Base-by-base conservation (phyloP, 2,888 invertebrate genomes). In the Taenaris catops region DNA sequence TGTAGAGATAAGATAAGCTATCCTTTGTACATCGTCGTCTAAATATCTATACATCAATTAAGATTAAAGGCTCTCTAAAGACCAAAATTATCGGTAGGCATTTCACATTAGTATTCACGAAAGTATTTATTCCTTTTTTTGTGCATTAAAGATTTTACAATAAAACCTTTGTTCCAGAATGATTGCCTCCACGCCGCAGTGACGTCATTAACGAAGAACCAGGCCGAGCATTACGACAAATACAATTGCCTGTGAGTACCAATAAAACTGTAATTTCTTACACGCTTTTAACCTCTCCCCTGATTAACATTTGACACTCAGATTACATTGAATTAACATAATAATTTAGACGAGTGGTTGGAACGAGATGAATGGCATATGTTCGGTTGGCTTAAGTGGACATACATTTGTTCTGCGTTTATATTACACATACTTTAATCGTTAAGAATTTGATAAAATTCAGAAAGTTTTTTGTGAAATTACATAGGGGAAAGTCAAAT, bases 171-270 rank as follows among this genome's bases (percentile, higher is more conserved):
- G 49, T 63, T 73, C 56, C 75, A 90, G 90, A 91, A 91, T 54
- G 90, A 90, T 42, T 90, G 89, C 53, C 88, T 93, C 17, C 91
- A 92, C 58, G 86, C 89, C 17, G 93, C 93, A 1, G 88, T 93
- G 45, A 84, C 89, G 36, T 88, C 92, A n/a, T 69, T 93, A 33
- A 88, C 92, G 25, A 87, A 88, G 51, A 91, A 89, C 66, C 91
- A 91, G 64, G 84, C 87, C 1, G 88, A 88, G 50, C 71, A 78
- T 44, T 86, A 87, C 46, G 79, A 84, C 53, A 88, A 74, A 70
- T 90, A 89, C 58, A 71, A 84, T 51, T 90, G 89, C 63, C 68
- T 90, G 90, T 90, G 70, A 90, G 90, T 90, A 76, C 36, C 25
- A 28, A 34, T 34, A 38, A 38, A 33, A 36, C 29, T 34, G 23